Base-by-base conservation (phyloP, 2,113 vertebrate genomes). In the Clupea harengus region DNA sequence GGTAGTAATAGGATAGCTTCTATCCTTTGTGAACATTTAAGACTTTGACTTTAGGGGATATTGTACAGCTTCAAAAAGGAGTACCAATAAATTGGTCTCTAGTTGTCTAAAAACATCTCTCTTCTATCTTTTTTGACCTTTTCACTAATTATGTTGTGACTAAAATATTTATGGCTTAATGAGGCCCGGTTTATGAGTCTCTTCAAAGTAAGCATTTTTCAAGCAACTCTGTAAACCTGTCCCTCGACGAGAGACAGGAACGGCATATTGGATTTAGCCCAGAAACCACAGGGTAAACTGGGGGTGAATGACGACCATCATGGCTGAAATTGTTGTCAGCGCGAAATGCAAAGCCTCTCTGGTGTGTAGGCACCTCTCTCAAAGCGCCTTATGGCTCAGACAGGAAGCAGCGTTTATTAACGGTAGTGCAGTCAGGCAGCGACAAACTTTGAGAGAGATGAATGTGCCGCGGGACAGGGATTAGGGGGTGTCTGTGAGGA, bases 351-450 rank as follows among this genome's bases (percentile, higher is more conserved):
- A 9, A 72, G 25, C 64, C 64, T 13, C 64, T 28, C 64, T 32
- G 28, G 64, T 9, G 64, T 72, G 64, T 10, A 1, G 25, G 8
- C 64, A 32, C 83, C 84, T 83, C 72, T 45, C 50, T 83, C 32
- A 49, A 28, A 84, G 78, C 52, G 82, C 46, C 50, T n/a, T 15
- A 8, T 47, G 75, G 85, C 80, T 86, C 82, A 39, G 39, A 84
- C 54, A 57, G 82, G 64, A 84, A 25, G 85, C 60, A 75, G 54
- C 54, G 17, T 81, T 85, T 88, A 81, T 88, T 88, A 75, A 81
- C 20, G 50, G 82, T 45, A 18, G 32, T 28, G 46, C n/a, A 64
- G 82, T 32, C 81, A 81, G 54, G 28, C 75, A n/a, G 83, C 54
- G 50, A n/a, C 75, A 85, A 83, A 83, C 82, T 86, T 81, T 72